These are phyloP conservation scores for Mythimna ferrago DNA, from an alignment of 2,888 invertebrate genomes.

Conservation along the genomic window DNA sequence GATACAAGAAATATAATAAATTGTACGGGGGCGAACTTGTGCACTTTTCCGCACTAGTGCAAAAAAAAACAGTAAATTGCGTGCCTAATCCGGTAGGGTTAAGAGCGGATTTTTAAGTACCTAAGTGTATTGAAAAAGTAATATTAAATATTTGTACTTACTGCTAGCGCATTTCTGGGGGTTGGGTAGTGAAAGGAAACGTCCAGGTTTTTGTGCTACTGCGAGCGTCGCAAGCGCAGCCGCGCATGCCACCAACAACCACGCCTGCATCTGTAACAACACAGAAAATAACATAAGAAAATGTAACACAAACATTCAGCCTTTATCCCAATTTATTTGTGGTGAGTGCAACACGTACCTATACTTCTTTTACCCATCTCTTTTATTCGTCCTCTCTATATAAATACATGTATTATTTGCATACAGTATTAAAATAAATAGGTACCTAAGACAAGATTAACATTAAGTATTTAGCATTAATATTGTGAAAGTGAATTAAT, in stretches of 20 bases:
- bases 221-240: slow-evolving; percentile 90
- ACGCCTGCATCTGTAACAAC: slow-evolving; percentile 93
- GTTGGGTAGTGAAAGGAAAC: slow-evolving; percentile 95
- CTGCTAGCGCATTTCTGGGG: slow-evolving; percentile 96
- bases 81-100: too few species aligned
- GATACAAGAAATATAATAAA: too few species aligned
- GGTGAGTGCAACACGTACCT: neutral
- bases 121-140: too few species aligned
- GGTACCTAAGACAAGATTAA: neutral
- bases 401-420: too few species aligned
- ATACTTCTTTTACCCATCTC: neutral
- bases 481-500: neutral
- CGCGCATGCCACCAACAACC: slow-evolving; percentile 90
- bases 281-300: neutral
- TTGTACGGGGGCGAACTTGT: too few species aligned
- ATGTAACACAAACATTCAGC: too few species aligned
- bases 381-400: neutral
- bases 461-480: neutral
- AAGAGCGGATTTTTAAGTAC: too few species aligned
- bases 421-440: neutral
- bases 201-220: slow-evolving; percentile 94
- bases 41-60: too few species aligned
- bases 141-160: slow-evolving; percentile 89
- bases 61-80: too few species aligned
- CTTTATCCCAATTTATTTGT: neutral